Evolutionary conservation across 2,888 invertebrate genomes (phyloP).

Genomic region (Plagodis dolabraria): DNA sequence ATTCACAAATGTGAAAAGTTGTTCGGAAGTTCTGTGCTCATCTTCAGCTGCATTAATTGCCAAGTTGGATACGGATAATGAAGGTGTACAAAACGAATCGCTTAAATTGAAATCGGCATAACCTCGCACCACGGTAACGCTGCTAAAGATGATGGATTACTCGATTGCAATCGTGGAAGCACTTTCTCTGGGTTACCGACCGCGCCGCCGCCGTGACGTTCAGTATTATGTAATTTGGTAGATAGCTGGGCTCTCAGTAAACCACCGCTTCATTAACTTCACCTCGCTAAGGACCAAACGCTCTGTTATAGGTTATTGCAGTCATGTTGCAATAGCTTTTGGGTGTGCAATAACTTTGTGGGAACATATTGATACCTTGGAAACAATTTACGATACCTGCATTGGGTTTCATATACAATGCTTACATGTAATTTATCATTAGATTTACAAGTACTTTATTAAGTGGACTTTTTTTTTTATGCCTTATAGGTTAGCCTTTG

Average conservation of each 20-base stretch:
- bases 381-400: slow-evolving; percentile 17
- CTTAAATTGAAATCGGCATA: slow-evolving; percentile 54
- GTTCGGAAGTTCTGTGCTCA: slow-evolving; percentile 23
- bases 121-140: slow-evolving; percentile 50
- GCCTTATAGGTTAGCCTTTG: no score
- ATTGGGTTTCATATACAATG: slow-evolving; percentile 17
- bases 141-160: slow-evolving; percentile 62
- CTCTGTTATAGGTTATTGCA: slow-evolving; percentile 34
- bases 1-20: slow-evolving; percentile 10
- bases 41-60: slow-evolving; percentile 26
- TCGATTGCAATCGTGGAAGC: slow-evolving; percentile 58
- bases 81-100: slow-evolving; percentile 45
- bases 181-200: slow-evolving; percentile 67
- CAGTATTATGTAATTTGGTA: slow-evolving; percentile 50
- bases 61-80: slow-evolving; percentile 40
- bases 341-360: slow-evolving; percentile 30
- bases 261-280: slow-evolving; percentile 49
- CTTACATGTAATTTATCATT: no score
- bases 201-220: slow-evolving; percentile 37
- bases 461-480: no score
- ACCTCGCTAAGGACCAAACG: slow-evolving; percentile 48
- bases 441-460: no score
- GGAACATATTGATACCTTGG: slow-evolving; percentile 23
- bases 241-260: slow-evolving; percentile 45
- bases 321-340: slow-evolving; percentile 28